Percentiles rank a stretch among this genome's conserved stretches.
Conservation (phyloP, 2,113 vertebrate genomes). For the Polypterus senegalus region DNA sequence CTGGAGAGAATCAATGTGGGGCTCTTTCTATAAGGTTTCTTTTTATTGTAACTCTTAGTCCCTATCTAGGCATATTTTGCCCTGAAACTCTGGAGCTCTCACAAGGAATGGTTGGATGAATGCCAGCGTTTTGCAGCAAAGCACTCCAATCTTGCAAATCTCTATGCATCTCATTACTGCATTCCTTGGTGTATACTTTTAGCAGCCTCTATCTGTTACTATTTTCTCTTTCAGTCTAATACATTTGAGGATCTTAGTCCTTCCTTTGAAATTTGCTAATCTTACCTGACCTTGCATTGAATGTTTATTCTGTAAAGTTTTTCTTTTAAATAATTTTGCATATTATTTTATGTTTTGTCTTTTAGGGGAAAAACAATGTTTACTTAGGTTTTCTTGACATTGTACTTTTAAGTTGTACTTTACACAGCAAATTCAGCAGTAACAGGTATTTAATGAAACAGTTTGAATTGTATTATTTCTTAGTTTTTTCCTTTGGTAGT, state of each 20-base stretch:
- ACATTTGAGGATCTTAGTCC: constrained; percentile 35
- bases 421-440: too few species aligned
- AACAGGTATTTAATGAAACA: too few species aligned
- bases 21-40: background rate
- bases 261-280: constrained; percentile 43
- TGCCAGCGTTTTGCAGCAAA: constrained; percentile 39
- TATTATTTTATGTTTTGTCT: too few species aligned
- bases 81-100: constrained; percentile 27
- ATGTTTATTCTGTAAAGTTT: too few species aligned
- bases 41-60: background rate
- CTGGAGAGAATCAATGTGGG: background rate
- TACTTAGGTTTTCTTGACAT: too few species aligned
- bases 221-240: constrained; percentile 40
- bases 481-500: too few species aligned
- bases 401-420: too few species aligned
- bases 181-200: constrained; percentile 11
- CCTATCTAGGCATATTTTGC: constrained; percentile 29
- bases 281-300: constrained; percentile 40
- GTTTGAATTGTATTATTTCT: too few species aligned
- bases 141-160: constrained; percentile 35
- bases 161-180: constrained; percentile 35
- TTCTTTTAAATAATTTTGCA: too few species aligned
- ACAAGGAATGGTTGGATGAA: constrained; percentile 24
- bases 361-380: too few species aligned
- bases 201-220: constrained; percentile 37